Evolutionary conservation across 2,888 invertebrate species (phyloP), one percentile per base, ranked within the genome.

Genomic region (Strigamia maritima): DNA sequence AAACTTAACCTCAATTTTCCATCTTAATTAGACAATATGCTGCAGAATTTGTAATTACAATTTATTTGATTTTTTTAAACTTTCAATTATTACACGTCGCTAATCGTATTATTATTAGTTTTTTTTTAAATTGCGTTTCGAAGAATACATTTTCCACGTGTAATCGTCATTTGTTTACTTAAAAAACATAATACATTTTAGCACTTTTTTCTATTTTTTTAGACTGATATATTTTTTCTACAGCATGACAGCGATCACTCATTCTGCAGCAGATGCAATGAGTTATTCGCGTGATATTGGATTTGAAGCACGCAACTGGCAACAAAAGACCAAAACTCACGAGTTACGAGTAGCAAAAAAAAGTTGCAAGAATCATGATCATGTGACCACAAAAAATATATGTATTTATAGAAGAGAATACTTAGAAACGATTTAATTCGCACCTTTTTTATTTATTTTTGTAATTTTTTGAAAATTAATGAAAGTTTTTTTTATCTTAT

Each of bases 231-330:
- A 16, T n/a, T 54, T 54, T 54, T 54, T 54, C 19, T 28, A 28
- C 60, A 8, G 28, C 70, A 4, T 70, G 70, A 70, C 70, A 70
- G 70, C 70, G 28, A 70, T 70, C 70, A 28, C 70, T 70, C 70
- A 70, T 70, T 70, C 70, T n/a, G 28, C 70, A 70, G 54, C 70
- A 70, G 70, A 70, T 28, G 70, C 70, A 70, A 70, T 70, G 70
- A 70, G 70, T 70, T 70, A 70, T 70, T 70, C 70, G 70, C 70
- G 70, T 70, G 70, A 70, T 70, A 70, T 70, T 70, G 70, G 70
- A 70, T 70, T 70, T 70, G 70, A 70, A 70, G 24, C 70, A 70
- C 70, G 70, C 70, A 70, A 70, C 70, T 70, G 24, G 26, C 70
- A 70, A 70, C 70, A 70, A 70, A 70, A 70, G 70, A 12, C 70